Base-by-base conservation (phyloP, 2,888 invertebrate species). In the Lasioglossum malachurum region DNA sequence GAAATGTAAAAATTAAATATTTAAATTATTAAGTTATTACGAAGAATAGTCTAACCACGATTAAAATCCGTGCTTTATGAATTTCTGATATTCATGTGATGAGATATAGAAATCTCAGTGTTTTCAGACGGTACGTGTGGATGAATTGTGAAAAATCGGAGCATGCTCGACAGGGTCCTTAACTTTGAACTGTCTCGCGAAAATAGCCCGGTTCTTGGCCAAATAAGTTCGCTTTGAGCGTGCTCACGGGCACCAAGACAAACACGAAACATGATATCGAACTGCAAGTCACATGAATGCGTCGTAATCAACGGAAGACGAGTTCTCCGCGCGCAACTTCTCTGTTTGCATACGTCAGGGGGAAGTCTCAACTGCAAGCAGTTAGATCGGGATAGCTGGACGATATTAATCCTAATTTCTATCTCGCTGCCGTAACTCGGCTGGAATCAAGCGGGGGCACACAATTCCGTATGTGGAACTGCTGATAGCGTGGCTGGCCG, bases 271-370 rank as follows among this genome's bases (percentile, higher is more conserved):
- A 75, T 75, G 84, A 88, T 86, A 89, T 90, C 89, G 85, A 89
- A 84, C 84, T 80, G 81, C 87, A 83, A 92, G 90, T 89, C 90
- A 91, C 89, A 88, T 88, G 90, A 89, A 80, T 87, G 83, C 86
- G 76, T 86, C 88, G 90, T 92, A 93, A 93, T 93, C 92, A 93
- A 88, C 79, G 91, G 87, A 84, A 88, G 89, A 80, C 84, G 87
- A 90, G 85, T 89, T 87, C 86, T 80, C 81, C 38, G 78, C 81
- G 82, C 87, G 64, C 86, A 88, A 88, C 83, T 81, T 87, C 87
- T 78, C 88, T 93, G 92, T 93, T 93, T 92, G 91, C 89, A 86
- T 82, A 91, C 91, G 88, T 90, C 87, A 82, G 89, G 88, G 86
- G 86, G 87, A 91, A 92, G 92, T 93, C 87, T 87, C 86, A 87